Base-by-base conservation (phyloP, 2,113 vertebrate species). In the Triplophysa rosa region DNA sequence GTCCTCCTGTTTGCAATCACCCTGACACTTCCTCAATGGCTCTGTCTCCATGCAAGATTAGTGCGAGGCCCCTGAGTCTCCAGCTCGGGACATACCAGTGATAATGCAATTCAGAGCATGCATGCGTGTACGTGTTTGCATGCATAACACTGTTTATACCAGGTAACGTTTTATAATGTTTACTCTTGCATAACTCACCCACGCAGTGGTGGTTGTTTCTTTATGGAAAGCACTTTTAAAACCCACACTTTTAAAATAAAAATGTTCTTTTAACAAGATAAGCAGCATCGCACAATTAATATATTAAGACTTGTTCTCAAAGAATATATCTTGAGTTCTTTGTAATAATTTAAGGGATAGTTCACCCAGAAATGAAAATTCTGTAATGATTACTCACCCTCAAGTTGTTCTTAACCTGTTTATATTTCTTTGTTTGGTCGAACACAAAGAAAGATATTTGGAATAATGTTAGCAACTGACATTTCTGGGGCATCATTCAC, bases 1-100 rank as follows among this genome's bases (percentile, higher is more conserved):
- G 67, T 67, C 17, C 82, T 84, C 73, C 68, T 82, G 77, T 84
- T 70, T 62, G 77, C 77, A 79, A 66, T 72, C 76, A 79, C 71
- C 26, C 68, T 61, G 58, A 75, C 58, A 67, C 65, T 70, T 75
- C 23, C 47, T 65, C 65, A 70, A 79, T 64, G 45, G 77, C 21
- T 24, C 52, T 79, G 56, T 76, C 65, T 67, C 37, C 56, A 23
- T 58, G 63, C 68, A 52, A 77, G 80, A 75, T 66, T 65, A 76
- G 83, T 70, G 67, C 64, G 74, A 78, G 56, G 67, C 72, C 80
- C 66, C 42, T 9, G n/a, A 74, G 67, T 81, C 45, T 68, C 33
- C 78, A 54, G 66, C 52, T 21, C 61, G 72, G 23, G 8, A 9
- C 45, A 71, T 26, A 67, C 63, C 67, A 62, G 83, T 64, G 62